These are phyloP conservation scores for Grapholita molesta DNA, from an alignment of 1,140 invertebrate genomes.

Conservation along the genomic window DNA sequence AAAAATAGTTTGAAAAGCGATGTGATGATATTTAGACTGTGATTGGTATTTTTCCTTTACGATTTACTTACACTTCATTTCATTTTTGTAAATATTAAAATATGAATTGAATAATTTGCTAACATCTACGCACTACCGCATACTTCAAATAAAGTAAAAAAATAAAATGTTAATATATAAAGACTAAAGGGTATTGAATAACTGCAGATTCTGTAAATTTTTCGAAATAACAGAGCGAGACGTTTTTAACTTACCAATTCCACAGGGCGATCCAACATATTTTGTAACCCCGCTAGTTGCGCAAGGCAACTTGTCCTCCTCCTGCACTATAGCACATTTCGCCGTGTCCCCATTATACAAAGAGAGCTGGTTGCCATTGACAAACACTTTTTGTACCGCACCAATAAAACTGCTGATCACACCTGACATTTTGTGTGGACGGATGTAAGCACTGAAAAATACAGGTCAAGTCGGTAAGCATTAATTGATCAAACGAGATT, in stretches of 20 bases:
- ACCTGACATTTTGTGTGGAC: constrained; percentile 86
- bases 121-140: too few relatives aligned
- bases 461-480: background rate
- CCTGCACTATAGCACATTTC: constrained; percentile 65
- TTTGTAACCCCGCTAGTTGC: constrained; percentile 70
- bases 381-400: constrained; percentile 89
- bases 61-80: too few relatives aligned
- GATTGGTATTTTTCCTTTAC: too few relatives aligned
- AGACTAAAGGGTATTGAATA: too few relatives aligned
- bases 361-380: constrained; percentile 84
- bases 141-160: too few relatives aligned
- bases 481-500: background rate
- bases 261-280: constrained; percentile 69
- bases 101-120: too few relatives aligned
- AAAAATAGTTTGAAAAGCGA: too few relatives aligned
- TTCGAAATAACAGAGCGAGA: too few relatives aligned
- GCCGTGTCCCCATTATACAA: constrained; percentile 59
- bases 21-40: background rate
- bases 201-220: too few relatives aligned
- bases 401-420: constrained; percentile 88
- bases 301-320: constrained; percentile 70
- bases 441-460: constrained; percentile 81
- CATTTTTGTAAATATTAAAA: too few relatives aligned
- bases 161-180: too few relatives aligned
- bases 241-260: constrained; percentile 67